A percentile compares a stretch with the other conserved stretches of the same genome.
Evolutionary conservation across 2,888 invertebrate genomes (phyloP).

Genomic region (Escarpia spicata): DNA sequence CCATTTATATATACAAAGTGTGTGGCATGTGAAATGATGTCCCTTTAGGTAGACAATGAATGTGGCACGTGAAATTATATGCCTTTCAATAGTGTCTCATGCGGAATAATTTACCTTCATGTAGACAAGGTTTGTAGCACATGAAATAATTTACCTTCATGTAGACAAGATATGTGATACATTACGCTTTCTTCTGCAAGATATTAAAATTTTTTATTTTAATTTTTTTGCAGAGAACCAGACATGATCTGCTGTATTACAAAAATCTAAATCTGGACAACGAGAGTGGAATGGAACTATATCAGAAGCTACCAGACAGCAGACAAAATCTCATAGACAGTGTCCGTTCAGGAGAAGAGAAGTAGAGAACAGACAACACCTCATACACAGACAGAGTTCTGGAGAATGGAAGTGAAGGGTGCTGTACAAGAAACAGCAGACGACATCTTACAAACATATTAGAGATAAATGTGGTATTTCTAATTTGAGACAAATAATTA

Average conservation of each 20-base stretch:
- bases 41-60: background rate
- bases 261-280: slow-evolving; percentile 45
- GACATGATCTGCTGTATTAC: slow-evolving; percentile 52
- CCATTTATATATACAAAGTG: background rate
- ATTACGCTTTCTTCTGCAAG: background rate
- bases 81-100: background rate
- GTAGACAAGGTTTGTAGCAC: background rate
- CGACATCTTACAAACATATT: background rate
- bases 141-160: background rate
- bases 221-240: slow-evolving; percentile 46
- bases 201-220: background rate
- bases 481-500: background rate
- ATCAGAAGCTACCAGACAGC: slow-evolving; percentile 47
- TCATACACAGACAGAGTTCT: too few relatives aligned
- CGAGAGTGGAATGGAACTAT: slow-evolving; percentile 51
- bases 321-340: background rate
- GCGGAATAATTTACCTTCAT: background rate
- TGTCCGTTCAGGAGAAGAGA: background rate
- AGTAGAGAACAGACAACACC: background rate
- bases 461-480: background rate
- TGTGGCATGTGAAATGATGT: background rate
- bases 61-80: too few relatives aligned
- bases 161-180: background rate
- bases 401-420: too few relatives aligned
- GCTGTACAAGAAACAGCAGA: background rate